Percentiles rank a stretch among this genome's conserved stretches.
These are phyloP conservation scores for Masnerella sp. DNA, from an alignment of 2,888 invertebrate genomes.

Conservation along the genomic window DNA sequence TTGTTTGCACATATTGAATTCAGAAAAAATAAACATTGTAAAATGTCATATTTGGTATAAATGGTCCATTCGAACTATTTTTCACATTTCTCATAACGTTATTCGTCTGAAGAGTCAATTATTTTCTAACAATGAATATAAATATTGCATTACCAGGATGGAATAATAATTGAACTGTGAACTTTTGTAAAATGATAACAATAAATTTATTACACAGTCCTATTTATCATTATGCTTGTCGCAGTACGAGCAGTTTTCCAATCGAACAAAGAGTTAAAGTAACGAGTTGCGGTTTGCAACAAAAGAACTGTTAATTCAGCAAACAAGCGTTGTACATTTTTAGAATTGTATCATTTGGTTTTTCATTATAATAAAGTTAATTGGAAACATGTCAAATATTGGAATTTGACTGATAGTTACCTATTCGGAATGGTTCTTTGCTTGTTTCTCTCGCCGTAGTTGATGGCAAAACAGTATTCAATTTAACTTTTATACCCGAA, in stretches of 20 bases:
- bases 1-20: too few species aligned
- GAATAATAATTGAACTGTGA: constrained; percentile 23
- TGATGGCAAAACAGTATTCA: constrained; percentile 58
- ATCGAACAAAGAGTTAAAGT: constrained; percentile 42
- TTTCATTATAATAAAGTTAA: constrained; percentile 57
- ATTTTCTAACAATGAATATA: constrained; percentile 29
- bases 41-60: too few species aligned
- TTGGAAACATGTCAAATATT: constrained; percentile 57
- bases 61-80: too few species aligned
- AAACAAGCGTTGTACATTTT: constrained; percentile 46
- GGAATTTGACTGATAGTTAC: constrained; percentile 54
- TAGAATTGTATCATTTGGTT: constrained; percentile 53
- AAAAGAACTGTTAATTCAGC: constrained; percentile 54
- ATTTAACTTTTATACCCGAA: constrained; percentile 60
- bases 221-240: constrained; percentile 29
- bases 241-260: constrained; percentile 15
- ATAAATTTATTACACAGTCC: constrained; percentile 36
- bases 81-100: too few species aligned
- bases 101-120: constrained; percentile 19
- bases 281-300: constrained; percentile 32
- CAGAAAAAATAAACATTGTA: too few species aligned
- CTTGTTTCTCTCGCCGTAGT: constrained; percentile 52
- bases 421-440: constrained; percentile 54
- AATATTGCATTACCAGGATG: constrained; percentile 6
- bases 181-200: constrained; percentile 38